These are phyloP conservation scores for Sylvilagus bachmani DNA, from an alignment of 2,113 vertebrate species.

Conservation along the genomic window DNA sequence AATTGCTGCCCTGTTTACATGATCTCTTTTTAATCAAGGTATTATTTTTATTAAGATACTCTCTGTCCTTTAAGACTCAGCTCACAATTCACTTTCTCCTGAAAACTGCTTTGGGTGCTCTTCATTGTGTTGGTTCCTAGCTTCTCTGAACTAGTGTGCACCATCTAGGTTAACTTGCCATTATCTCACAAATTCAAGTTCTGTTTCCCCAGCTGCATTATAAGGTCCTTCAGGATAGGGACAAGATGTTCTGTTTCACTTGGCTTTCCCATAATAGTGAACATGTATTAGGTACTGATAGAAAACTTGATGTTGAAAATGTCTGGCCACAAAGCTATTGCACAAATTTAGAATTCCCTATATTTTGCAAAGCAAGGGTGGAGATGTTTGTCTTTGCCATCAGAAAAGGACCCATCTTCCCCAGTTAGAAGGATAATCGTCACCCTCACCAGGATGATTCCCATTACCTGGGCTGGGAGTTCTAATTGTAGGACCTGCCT, in stretches of 20 bases:
- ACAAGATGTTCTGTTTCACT: conserved; percentile 11
- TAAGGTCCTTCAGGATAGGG: background rate
- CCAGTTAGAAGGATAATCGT: conserved; percentile 10
- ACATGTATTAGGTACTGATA: background rate
- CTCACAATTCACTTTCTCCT: background rate
- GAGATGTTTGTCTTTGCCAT: conserved; percentile 38
- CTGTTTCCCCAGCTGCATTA: conserved; percentile 3
- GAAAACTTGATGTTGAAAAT: conserved; percentile 53
- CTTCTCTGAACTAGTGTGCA: background rate
- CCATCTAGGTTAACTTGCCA: background rate
- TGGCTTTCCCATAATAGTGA: background rate
- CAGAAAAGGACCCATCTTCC: conserved; percentile 1
- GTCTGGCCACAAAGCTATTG: conserved; percentile 15
- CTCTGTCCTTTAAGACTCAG: background rate
- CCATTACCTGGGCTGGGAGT: background rate
- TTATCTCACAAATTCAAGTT: conserved; percentile 15
- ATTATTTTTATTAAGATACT: conserved; percentile 40
- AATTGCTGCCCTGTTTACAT: background rate
- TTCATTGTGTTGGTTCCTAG: background rate
- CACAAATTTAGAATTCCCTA: conserved; percentile 24
- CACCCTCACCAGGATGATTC: conserved; percentile 26
- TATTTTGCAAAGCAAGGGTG: conserved; percentile 17
- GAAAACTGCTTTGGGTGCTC: background rate
- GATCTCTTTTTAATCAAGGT: conserved; percentile 30
- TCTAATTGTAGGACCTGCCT: conserved; percentile 2